Base-by-base conservation (phyloP, 2,797 vertebrate species). In the Oreochromis grahami region DNA sequence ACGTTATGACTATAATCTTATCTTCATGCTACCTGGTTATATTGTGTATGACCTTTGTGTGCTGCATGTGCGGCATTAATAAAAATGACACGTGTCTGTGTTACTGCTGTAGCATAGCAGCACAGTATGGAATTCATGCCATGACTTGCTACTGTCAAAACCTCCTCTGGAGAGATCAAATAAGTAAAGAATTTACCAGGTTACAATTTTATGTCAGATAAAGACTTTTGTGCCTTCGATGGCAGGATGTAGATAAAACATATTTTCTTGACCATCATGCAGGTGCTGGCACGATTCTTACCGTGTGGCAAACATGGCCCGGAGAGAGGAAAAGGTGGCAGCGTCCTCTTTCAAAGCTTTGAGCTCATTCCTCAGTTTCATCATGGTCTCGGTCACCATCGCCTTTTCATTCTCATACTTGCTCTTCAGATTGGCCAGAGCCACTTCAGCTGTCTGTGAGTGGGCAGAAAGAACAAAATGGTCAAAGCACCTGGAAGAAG, bases 381-480 rank as follows among this genome's bases (percentile, higher is more conserved):
- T 98, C 97, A 99, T 98, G 26, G 98, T 99, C 95, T 99, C 98
- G 0, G 98, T 99, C 88, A 99, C 98, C 98, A 98, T 98, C 1
- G 98, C 97, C 91, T 99, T 99, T 87, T 99, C 98, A 0, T 98
- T 99, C 91, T 99, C 98, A 2, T 99, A 99, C 92, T 99, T 99
- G 96, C 98, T 98, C 96, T 99, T 99, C 91, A 99, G 95, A 93
- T 99, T 99, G 94, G 98, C 97, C 74, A 99, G 96, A 81, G 98
- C 98, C 52, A 98, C 97, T 88, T 99, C 98, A 11, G 98, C 98
- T 1, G 98, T 98, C 98, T 99, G 92, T 48, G 84, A 85, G 86
- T 32, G 79, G 77, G 84, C 15, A 36, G 78, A 8, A 72, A 56
- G 53, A 82, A 90, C 41, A 91, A 78, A 88, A 53, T 45, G 26